Percentiles rank a stretch among this genome's conserved stretches.
Conservation (phyloP, 2,888 invertebrate genomes). For the Eurois occulta region DNA sequence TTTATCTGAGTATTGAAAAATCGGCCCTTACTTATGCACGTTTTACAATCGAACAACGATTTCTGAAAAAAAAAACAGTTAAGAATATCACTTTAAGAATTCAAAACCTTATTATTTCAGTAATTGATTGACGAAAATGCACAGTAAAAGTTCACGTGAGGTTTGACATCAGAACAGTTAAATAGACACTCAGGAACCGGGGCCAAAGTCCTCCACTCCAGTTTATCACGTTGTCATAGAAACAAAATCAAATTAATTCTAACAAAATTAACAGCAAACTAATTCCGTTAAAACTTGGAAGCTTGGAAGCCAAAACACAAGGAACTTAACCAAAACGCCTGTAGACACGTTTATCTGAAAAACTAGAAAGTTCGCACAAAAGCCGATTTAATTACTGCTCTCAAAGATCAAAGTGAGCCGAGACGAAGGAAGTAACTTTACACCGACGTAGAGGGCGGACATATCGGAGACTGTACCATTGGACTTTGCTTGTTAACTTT, state of each 20-base stretch:
- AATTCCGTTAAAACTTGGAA: slow-evolving; percentile 25
- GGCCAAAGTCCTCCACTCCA: not conserved
- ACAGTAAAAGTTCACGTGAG: not conserved
- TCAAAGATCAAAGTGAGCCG: slow-evolving; percentile 75
- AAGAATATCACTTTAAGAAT: not conserved
- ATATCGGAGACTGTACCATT: slow-evolving; percentile 63
- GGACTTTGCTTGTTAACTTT: slow-evolving; percentile 48
- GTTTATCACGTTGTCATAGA: not conserved
- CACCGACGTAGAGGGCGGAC: slow-evolving; percentile 69
- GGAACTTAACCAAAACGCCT: slow-evolving; percentile 52
- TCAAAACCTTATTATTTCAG: not conserved
- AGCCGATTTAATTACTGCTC: slow-evolving; percentile 78
- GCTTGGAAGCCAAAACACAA: slow-evolving; percentile 37
- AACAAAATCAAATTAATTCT: slow-evolving; percentile 13
- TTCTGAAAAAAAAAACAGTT: not conserved
- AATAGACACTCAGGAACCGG: not conserved
- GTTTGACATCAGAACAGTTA: not conserved
- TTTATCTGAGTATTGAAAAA: too few species aligned
- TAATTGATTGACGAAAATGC: not conserved
- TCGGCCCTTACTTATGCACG: too few species aligned
- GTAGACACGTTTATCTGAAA: slow-evolving; percentile 63
- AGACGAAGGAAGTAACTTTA: slow-evolving; percentile 72
- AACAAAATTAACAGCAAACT: slow-evolving; percentile 28
- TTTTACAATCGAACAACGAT: not conserved
- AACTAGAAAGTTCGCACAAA: slow-evolving; percentile 71